Base-by-base conservation (phyloP, 2,888 invertebrate species). In the Conchocele bisecta region DNA sequence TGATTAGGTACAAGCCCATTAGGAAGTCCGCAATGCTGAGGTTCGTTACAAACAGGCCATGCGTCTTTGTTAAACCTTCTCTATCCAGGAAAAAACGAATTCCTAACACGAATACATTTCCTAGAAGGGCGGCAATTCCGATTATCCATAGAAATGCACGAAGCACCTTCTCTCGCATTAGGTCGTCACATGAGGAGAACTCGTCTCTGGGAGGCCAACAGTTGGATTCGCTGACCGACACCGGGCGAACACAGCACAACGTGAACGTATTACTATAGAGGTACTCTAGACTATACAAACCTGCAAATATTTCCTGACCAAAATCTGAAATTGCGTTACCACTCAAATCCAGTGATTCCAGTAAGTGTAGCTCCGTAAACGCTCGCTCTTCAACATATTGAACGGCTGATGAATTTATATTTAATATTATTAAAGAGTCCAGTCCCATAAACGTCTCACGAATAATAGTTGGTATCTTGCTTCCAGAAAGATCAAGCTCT, bases 121-220 rank as follows among this genome's bases (percentile, higher is more conserved):
- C 79, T 17, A 58, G 4, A n/a, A 79, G 48, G 3, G 79, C 65
- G 37, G 60, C 28, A 22, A 57, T n/a, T 13, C 74, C 74, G n/a
- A 79, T 63, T 17, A 79, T 59, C 79, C 76, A 79, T 13, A 79
- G 29, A 37, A 64, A 71, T 9, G 48, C 31, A 5, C 77, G 33
- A 1, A 80, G 44, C 9, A 72, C 39, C 11, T 67, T 59, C 20
- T 74, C 64, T 26, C 66, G 44, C 61, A 83, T 68, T 17, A 83
- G 54, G 33, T 83, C 78, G 15, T 63, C 64, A 64, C 83, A 83
- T 3, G 81, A 79, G 26, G 81, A 80, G 29, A 82, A 73, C 20
- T 56, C 64, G 33, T 78, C 71, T 7, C 71, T 75, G 24, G 71
- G 44, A 4, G 79, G 66, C 29, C 41, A 29, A 29, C 79, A 79